Percentiles rank a stretch among this genome's conserved stretches.
Conservation (phyloP, 2,888 invertebrate genomes). For the Drosophila planitibia region DNA sequence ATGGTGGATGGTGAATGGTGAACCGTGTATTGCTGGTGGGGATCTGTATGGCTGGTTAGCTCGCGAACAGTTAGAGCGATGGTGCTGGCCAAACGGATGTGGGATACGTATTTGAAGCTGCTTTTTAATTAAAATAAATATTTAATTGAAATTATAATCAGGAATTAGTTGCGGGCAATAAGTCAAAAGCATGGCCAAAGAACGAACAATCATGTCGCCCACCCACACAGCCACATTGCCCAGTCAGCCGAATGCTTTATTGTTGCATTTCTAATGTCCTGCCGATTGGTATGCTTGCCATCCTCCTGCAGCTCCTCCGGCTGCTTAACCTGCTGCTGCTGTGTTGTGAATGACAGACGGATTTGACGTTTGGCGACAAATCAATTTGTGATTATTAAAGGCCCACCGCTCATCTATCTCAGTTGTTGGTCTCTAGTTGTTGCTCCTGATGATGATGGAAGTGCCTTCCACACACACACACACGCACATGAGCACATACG, state of each 20-base stretch:
- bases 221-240: constrained; percentile 22
- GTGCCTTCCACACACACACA: constrained; percentile 17
- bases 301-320: neutral
- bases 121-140: constrained; percentile 81
- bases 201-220: neutral
- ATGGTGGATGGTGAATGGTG: neutral
- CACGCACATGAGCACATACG: neutral
- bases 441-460: constrained; percentile 13
- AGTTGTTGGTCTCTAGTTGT: constrained; percentile 18
- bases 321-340: neutral
- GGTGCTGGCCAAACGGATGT: constrained; percentile 44
- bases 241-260: constrained; percentile 22
- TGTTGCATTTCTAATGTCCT: constrained; percentile 45
- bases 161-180: constrained; percentile 72
- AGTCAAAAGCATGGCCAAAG: constrained; percentile 48
- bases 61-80: constrained; percentile 32
- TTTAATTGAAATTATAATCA: constrained; percentile 77
- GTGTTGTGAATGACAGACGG: neutral
- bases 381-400: constrained; percentile 66
- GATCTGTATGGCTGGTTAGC: constrained; percentile 38
- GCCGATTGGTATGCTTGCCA: constrained; percentile 5
- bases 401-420: constrained; percentile 17
- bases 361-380: constrained; percentile 36
- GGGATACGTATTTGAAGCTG: constrained; percentile 71
- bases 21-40: constrained; percentile 10